A percentile compares a stretch with the other conserved stretches of the same genome.
phyloP scores from a whole-genome alignment of 92 coral and sea anemone genomes.

The Umimayanthus chanpuru region DNA sequence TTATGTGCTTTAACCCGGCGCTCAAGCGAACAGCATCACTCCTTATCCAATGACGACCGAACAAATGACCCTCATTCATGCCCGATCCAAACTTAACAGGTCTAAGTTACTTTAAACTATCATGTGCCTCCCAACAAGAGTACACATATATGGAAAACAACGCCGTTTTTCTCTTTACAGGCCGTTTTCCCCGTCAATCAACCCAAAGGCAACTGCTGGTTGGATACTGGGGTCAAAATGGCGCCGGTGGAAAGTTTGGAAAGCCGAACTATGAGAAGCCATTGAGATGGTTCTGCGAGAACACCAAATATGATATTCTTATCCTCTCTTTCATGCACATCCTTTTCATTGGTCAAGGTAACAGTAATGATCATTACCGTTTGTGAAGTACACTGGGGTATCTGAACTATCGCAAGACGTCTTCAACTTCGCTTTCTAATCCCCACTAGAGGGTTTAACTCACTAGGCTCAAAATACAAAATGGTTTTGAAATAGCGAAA shows the following conservation, averaged over 20 bases:
- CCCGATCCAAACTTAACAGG: no score
- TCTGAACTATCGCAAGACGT: not conserved
- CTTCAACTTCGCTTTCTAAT: no score
- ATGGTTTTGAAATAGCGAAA: no score
- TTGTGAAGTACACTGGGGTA: not conserved
- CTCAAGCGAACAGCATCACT: no score
- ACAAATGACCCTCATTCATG: no score
- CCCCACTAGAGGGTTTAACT: no score
- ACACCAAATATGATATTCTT: conserved; percentile 42
- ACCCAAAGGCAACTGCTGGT: conserved; percentile 28
- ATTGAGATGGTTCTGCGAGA: conserved; percentile 47
- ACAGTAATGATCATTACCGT: not conserved
- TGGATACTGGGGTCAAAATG: conserved; percentile 48
- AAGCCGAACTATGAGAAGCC: conserved; percentile 41
- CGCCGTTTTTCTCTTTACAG: not conserved
- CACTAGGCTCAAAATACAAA: no score
- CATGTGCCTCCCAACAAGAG: no score
- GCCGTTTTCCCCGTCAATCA: conserved; percentile 26
- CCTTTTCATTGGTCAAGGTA: conserved; percentile 28
- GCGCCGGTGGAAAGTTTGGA: conserved; percentile 42
- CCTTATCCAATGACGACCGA: no score
- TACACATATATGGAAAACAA: not conserved
- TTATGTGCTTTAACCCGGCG: no score
- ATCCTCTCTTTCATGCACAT: conserved; percentile 39
- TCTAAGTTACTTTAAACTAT: no score